Base-by-base conservation (phyloP, 2,797 vertebrate species). In the Thalassophryne amazonica region DNA sequence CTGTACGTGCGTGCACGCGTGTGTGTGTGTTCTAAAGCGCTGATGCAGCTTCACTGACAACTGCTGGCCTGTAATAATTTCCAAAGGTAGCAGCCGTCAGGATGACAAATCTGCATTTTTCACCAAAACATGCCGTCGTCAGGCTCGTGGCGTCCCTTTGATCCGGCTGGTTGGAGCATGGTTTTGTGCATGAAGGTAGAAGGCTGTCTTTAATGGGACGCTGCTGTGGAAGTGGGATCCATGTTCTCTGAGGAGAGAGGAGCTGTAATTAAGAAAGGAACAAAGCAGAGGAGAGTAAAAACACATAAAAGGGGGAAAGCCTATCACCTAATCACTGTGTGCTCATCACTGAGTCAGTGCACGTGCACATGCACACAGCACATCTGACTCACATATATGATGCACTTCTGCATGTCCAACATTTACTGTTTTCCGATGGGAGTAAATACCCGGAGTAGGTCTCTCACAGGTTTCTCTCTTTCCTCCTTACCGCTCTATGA, bases 241-340 rank as follows among this genome's bases (percentile, higher is more conserved):
- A 60, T 23, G 17, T 79, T 89, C 84, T 90, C 90, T 22, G 73
- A 89, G 88, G 86, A 89, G 78, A 85, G 62, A 80, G 63, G 50
- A 62, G 69, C 72, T 85, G 86, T 90, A 92, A 92, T 92, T 91
- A 91, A 87, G 85, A 89, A 82, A 83, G 56, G 85, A 89, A 91
- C 86, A 90, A 88, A 90, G 85, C 83, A 73, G 48, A 69, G 51
- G 76, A 86, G 86, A 87, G 75, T 85, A 80, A 88, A 88, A 89
- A 89, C 84, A 88, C 83, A 88, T 85, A 84, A 81, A 89, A 83
- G 74, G 49, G 61, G 79, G 54, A 62, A 83, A 75, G 72, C 45
- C 52, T 68, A 83, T 81, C 69, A 82, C 64, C 82, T 83, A 85
- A 84, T 89, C 85, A 86, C 79, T 65, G 33, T 62, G 50, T 43